Conservation (phyloP, 2,888 invertebrate species). For the Mechanitis mazaeus region DNA sequence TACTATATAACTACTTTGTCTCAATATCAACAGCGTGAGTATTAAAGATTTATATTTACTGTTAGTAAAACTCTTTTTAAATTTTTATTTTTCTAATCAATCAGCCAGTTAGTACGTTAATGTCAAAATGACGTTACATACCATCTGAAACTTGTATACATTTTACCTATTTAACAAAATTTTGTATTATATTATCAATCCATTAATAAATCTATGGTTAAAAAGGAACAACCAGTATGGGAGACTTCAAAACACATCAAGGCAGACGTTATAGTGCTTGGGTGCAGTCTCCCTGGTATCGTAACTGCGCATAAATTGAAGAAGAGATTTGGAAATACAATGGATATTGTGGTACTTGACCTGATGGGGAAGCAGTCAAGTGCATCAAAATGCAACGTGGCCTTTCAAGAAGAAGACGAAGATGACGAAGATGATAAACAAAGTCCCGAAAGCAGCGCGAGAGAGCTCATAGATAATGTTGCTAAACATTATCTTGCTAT, state of each 20-base stretch:
- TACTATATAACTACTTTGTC: too few relatives aligned
- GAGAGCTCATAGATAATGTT: slow-evolving; percentile 40
- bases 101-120: too few relatives aligned
- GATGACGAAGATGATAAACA: slow-evolving; percentile 28
- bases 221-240: neutral
- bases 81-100: too few relatives aligned
- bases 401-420: slow-evolving; percentile 39
- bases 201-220: neutral
- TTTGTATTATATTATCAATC: neutral
- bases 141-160: too few relatives aligned
- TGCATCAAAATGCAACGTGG: slow-evolving; percentile 49
- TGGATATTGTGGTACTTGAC: slow-evolving; percentile 64
- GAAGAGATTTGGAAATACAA: slow-evolving; percentile 57
- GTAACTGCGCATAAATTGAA: slow-evolving; percentile 65
- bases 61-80: too few relatives aligned
- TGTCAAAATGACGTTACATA: too few relatives aligned
- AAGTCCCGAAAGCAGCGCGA: slow-evolving; percentile 30
- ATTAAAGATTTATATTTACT: too few relatives aligned
- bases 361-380: slow-evolving; percentile 32
- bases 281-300: slow-evolving; percentile 65
- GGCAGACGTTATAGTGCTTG: slow-evolving; percentile 65
- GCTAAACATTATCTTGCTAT: slow-evolving; percentile 48
- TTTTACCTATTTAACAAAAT: slow-evolving; percentile 1
- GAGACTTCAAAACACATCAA: slow-evolving; percentile 35
- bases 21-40: too few relatives aligned